Percentiles rank a stretch among this genome's conserved stretches.
These are phyloP conservation scores for Vanacampus margaritifer DNA, from an alignment of 2,113 vertebrate species.

Conservation along the genomic window DNA sequence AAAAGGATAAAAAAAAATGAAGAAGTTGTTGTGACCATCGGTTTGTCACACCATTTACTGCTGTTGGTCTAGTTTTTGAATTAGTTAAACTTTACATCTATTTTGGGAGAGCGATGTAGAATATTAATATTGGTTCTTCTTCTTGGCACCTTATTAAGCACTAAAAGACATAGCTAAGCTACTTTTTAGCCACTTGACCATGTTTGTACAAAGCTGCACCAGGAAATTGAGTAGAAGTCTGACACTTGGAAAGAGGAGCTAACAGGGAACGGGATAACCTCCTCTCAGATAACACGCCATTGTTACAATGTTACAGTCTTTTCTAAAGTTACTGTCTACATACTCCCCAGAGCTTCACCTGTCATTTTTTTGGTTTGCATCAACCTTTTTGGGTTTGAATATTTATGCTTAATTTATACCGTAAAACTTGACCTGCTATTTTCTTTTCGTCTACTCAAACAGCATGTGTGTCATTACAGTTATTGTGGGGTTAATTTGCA, in stretches of 20 bases:
- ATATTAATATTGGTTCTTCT: not conserved
- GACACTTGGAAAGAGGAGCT: slow-evolving; percentile 4
- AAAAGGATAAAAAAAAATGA: slow-evolving; percentile 50
- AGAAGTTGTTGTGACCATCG: slow-evolving; percentile 43
- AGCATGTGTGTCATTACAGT: too few species aligned
- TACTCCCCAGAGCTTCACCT: slow-evolving; percentile 4
- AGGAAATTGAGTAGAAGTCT: slow-evolving; percentile 1
- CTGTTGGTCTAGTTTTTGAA: not conserved
- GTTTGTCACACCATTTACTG: not conserved
- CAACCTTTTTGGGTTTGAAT: not conserved
- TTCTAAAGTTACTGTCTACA: slow-evolving; percentile 6
- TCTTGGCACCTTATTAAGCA: not conserved
- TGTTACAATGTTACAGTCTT: slow-evolving; percentile 14
- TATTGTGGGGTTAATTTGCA: too few species aligned
- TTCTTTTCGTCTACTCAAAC: too few species aligned
- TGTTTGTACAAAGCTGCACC: slow-evolving; percentile 8
- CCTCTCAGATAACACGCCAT: slow-evolving; percentile 20
- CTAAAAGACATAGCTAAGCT: not conserved
- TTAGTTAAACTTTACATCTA: not conserved
- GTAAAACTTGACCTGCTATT: too few species aligned
- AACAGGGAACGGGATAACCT: slow-evolving; percentile 7
- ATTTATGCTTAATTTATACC: not conserved
- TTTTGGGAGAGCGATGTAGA: slow-evolving; percentile 11
- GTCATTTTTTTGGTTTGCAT: not conserved
- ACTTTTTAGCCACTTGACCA: not conserved